A percentile compares a stretch with the other conserved stretches of the same genome.
Evolutionary conservation across 1,140 invertebrate species (phyloP).

Genomic region (Eurosta solidaginis): DNA sequence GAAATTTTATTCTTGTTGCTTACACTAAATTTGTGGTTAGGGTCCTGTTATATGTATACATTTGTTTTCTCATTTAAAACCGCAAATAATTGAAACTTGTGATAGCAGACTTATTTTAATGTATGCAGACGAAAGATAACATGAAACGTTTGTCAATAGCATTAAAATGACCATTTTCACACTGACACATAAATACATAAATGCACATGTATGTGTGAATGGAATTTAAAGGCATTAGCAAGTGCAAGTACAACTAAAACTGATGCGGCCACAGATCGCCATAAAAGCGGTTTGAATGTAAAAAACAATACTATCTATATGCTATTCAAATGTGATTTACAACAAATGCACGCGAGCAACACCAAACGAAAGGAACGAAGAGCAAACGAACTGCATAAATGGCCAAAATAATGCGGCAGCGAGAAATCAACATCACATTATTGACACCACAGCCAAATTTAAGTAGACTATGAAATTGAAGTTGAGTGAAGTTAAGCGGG

Average conservation of each 20-base stretch:
- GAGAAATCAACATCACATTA: not conserved
- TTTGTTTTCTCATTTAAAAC: too few relatives aligned
- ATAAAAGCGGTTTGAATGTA: not conserved
- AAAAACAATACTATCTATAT: not conserved
- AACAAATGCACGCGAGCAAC: not conserved
- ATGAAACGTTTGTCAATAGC: not conserved
- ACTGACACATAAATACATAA: not conserved
- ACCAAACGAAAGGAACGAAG: not conserved
- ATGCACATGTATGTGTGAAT: not conserved
- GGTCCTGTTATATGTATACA: too few relatives aligned
- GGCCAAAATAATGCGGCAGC: not conserved
- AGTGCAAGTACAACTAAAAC: not conserved
- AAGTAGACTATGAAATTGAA: conserved; percentile 14
- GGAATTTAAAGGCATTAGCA: not conserved
- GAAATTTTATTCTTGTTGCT: too few relatives aligned
- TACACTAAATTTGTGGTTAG: too few relatives aligned
- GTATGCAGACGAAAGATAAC: not conserved
- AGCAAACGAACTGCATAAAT: not conserved
- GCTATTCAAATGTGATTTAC: not conserved
- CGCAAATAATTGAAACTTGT: too few relatives aligned
- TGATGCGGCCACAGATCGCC: not conserved
- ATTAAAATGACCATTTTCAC: not conserved
- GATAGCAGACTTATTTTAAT: not conserved
- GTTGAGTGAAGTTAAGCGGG: conserved; percentile 2
- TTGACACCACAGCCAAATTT: conserved; percentile 1